A percentile compares a stretch with the other conserved stretches of the same genome.
phyloP scores from a whole-genome alignment of 2,888 invertebrate genomes.

The Trissonchulus latispiculum region DNA sequence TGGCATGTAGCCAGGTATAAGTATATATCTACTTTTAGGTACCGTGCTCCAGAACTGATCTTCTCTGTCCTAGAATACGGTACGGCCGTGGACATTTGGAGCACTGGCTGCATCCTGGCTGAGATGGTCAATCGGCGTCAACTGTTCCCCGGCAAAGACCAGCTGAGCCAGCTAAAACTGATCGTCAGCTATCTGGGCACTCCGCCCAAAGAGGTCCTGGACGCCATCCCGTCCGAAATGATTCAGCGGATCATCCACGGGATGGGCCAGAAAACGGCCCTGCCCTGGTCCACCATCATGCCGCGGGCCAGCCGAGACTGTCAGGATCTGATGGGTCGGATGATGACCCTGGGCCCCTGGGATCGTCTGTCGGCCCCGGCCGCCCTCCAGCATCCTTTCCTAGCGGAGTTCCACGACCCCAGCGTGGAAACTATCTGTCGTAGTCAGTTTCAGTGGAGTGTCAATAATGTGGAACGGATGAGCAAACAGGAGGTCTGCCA shows the following conservation, averaged over 20 bases:
- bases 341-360: conserved; percentile 46
- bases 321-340: conserved; percentile 41
- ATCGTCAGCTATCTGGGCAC: conserved; percentile 46
- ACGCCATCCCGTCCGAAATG: conserved; percentile 43
- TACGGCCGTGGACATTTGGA: conserved; percentile 50
- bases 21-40: too few species aligned
- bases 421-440: conserved; percentile 38
- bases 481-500: background rate
- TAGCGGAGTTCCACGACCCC: conserved; percentile 48
- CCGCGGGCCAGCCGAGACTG: conserved; percentile 47
- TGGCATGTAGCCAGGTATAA: too few species aligned
- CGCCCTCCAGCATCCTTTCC: conserved; percentile 47
- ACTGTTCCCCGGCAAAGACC: conserved; percentile 48
- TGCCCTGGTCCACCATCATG: conserved; percentile 44
- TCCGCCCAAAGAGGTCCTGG: conserved; percentile 31
- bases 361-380: conserved; percentile 46
- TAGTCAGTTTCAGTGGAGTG: background rate
- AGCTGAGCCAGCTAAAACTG: conserved; percentile 45
- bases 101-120: conserved; percentile 50
- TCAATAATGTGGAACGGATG: background rate
- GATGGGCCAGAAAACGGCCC: conserved; percentile 36
- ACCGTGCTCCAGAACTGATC: conserved; percentile 48
- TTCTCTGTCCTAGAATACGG: conserved; percentile 47
- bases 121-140: conserved; percentile 50
- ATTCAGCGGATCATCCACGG: conserved; percentile 44